Percentiles rank a stretch among this genome's conserved stretches.
Conservation (phyloP, 2,113 vertebrate genomes). For the Micromys minutus region DNA sequence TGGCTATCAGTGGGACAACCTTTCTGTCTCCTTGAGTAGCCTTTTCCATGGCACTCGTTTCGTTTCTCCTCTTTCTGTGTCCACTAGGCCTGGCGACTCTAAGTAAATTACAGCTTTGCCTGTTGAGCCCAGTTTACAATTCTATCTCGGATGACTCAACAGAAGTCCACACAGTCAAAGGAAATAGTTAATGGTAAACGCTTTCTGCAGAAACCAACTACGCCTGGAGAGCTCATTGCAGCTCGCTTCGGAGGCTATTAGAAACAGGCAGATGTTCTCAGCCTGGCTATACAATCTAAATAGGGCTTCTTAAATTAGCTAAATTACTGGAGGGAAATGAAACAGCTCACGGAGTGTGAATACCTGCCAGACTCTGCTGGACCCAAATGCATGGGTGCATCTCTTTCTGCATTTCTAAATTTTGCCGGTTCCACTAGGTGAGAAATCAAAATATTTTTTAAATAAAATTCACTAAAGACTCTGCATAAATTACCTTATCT, state of each 20-base stretch:
- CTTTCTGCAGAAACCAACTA: slow-evolving; percentile 20
- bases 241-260: slow-evolving; percentile 2
- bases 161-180: slow-evolving; percentile 36
- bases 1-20: not conserved
- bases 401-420: slow-evolving; percentile 30
- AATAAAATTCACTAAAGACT: slow-evolving; percentile 34
- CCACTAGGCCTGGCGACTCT: not conserved
- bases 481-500: slow-evolving; percentile 27
- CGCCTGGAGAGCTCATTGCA: slow-evolving; percentile 25
- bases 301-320: slow-evolving; percentile 17
- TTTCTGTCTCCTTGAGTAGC: not conserved
- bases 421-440: slow-evolving; percentile 2
- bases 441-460: slow-evolving; percentile 38
- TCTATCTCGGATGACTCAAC: slow-evolving; percentile 24
- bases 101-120: slow-evolving; percentile 32
- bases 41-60: not conserved
- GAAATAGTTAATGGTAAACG: slow-evolving; percentile 38
- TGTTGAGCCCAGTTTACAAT: not conserved
- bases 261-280: slow-evolving; percentile 7
- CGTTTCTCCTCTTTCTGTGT: not conserved
- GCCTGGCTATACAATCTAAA: slow-evolving; percentile 2
- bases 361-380: not conserved
- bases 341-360: not conserved
- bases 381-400: not conserved
- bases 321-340: slow-evolving; percentile 9